Base-by-base conservation (phyloP, 2,888 invertebrate genomes). In the Perizoma affinitatum region DNA sequence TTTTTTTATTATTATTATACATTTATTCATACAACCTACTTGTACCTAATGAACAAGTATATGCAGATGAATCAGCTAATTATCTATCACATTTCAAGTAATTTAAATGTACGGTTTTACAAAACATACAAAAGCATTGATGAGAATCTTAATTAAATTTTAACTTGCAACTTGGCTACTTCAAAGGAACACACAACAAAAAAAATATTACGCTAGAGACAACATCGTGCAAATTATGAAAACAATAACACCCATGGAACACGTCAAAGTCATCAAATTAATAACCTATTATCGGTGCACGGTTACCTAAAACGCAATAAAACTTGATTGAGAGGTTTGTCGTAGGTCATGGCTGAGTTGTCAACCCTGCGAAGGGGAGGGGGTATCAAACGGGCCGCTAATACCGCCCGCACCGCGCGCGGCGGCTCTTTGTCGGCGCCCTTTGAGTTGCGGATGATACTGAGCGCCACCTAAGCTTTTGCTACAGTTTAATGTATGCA, bases 371-470 rank as follows among this genome's bases (percentile, higher is more conserved):
- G 64, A 67, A 69, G 76, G 83, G 85, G 83, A 76, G 83, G 83
- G 78, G 81, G 82, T 82, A 82, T 87, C 87, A 87, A 88, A 84
- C 82, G 86, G 86, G 86, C 88, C 89, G 88, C 89, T 89, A 90
- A 89, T 88, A 83, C 90, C 89, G 88, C 87, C 88, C 88, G 88
- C 84, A 84, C 86, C 81, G 83, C 83, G 80, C 76, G 81, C 86
- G 80, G 86, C 86, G 84, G 76, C 80, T 75, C 91, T 91, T 91
- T 92, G 91, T 90, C 91, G 91, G 91, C 89, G 73, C 79, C 90
- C 90, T 92, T 90, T 91, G 90, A 90, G 83, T 79, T 77, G 78
- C 79, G 81, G 84, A 82, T 86, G 86, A 86, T 86, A 85, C 80
- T 77, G 73, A 75, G 75, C 79, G 79, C 80, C 82, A 77, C 80